A percentile compares a stretch with the other conserved stretches of the same genome.
Evolutionary conservation across 2,797 vertebrate genomes (phyloP).

Genomic region (Trachops cirrhosus): DNA sequence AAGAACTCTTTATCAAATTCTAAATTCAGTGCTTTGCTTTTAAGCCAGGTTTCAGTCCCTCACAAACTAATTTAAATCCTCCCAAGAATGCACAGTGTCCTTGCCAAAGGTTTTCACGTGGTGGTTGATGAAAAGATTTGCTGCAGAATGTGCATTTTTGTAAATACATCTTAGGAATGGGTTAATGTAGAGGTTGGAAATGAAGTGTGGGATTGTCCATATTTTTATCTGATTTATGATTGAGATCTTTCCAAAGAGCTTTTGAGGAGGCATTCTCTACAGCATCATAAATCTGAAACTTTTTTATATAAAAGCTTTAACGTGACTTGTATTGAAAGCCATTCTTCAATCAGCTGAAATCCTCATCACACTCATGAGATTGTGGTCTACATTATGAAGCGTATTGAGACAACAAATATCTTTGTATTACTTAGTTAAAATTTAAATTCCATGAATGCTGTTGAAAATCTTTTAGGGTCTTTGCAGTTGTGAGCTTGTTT

Average conservation of each 20-base stretch:
- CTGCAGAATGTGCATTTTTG: constrained; percentile 79
- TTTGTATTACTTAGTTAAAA: constrained; percentile 46
- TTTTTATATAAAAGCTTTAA: constrained; percentile 26
- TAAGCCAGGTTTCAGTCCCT: constrained; percentile 79
- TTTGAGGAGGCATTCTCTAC: constrained; percentile 20
- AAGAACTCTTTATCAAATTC: constrained; percentile 57
- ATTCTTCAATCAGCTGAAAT: constrained; percentile 37
- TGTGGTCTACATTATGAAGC: not conserved
- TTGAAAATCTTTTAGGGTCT: constrained; percentile 8
- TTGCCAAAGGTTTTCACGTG: constrained; percentile 80
- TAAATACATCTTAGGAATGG: constrained; percentile 75
- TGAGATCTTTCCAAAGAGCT: constrained; percentile 58
- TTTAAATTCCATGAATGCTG: not conserved
- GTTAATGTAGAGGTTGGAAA: constrained; percentile 70
- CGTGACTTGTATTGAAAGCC: not conserved
- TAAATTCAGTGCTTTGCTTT: constrained; percentile 78
- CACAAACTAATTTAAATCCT: constrained; percentile 81
- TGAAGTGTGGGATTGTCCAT: not conserved
- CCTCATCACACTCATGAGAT: not conserved
- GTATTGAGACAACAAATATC: not conserved
- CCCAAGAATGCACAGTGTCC: constrained; percentile 80
- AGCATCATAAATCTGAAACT: not conserved
- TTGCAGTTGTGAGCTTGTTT: not conserved
- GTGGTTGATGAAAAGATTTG: constrained; percentile 80
- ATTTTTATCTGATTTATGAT: constrained; percentile 42